A percentile compares a stretch with the other conserved stretches of the same genome.
These are phyloP conservation scores for Ptychoptera contaminata DNA, from an alignment of 2,888 invertebrate species.

Conservation along the genomic window DNA sequence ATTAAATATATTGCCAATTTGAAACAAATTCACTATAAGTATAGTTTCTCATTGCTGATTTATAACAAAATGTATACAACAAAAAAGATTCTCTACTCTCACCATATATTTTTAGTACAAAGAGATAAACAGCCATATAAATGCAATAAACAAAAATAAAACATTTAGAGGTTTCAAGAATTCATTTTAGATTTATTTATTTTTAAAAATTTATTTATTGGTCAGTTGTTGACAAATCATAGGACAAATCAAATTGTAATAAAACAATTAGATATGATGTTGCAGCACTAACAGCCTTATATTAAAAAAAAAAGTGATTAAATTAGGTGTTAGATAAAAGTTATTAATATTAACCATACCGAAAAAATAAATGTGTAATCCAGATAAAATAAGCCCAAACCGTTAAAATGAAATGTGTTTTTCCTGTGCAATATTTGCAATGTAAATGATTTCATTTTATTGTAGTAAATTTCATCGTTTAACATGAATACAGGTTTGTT, in stretches of 20 bases:
- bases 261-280: conserved; percentile 31
- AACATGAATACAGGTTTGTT: conserved; percentile 31
- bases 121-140: no score
- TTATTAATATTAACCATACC: conserved; percentile 15
- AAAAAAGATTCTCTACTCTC: no score
- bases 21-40: no score
- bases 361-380: conserved; percentile 32
- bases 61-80: no score
- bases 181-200: no score
- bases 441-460: conserved; percentile 31
- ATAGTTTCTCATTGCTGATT: no score
- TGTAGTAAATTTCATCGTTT: conserved; percentile 28
- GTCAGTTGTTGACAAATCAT: conserved; percentile 14
- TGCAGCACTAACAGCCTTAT: conserved; percentile 28
- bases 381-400: conserved; percentile 26
- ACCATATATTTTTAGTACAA: no score
- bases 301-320: conserved; percentile 2
- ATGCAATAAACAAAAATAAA: no score
- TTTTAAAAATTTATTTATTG: no score
- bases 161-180: no score
- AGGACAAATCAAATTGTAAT: conserved; percentile 27
- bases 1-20: no score
- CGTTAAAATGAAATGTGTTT: conserved; percentile 28
- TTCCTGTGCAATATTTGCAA: conserved; percentile 30
- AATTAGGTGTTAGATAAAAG: not conserved